These are phyloP conservation scores for Magallana nippona DNA, from an alignment of 2,888 invertebrate species.

Conservation along the genomic window DNA sequence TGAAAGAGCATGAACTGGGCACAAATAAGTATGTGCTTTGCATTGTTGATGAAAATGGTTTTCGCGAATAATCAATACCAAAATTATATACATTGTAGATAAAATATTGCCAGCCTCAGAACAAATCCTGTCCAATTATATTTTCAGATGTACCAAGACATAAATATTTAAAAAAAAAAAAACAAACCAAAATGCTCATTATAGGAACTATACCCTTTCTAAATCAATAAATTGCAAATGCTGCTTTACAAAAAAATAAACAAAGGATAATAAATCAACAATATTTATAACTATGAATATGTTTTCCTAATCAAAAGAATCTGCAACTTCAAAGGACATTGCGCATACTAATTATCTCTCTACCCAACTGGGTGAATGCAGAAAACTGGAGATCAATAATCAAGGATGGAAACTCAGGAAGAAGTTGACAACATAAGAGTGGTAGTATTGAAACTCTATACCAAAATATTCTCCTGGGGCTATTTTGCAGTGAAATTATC, in stretches of 20 bases:
- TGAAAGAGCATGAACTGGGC: background rate
- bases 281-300: background rate
- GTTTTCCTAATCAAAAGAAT: constrained; percentile 26
- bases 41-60: too few species aligned
- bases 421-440: constrained; percentile 16
- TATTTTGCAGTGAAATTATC: background rate
- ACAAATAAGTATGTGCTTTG: too few species aligned
- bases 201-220: too few species aligned
- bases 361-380: background rate
- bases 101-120: too few species aligned
- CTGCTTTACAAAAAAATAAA: too few species aligned
- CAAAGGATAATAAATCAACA: too few species aligned
- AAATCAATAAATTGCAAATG: too few species aligned
- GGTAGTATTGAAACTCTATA: background rate
- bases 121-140: too few species aligned
- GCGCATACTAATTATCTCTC: constrained; percentile 30
- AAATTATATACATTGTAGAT: too few species aligned
- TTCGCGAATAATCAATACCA: too few species aligned
- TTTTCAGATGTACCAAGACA: too few species aligned
- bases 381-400: constrained; percentile 13
- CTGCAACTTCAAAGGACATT: constrained; percentile 2
- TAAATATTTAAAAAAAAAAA: background rate
- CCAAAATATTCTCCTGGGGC: background rate
- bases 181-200: background rate
- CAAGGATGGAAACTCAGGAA: constrained; percentile 12